These are phyloP conservation scores for Sebastes miniatus DNA, from an alignment of 2,797 vertebrate genomes.

Conservation along the genomic window DNA sequence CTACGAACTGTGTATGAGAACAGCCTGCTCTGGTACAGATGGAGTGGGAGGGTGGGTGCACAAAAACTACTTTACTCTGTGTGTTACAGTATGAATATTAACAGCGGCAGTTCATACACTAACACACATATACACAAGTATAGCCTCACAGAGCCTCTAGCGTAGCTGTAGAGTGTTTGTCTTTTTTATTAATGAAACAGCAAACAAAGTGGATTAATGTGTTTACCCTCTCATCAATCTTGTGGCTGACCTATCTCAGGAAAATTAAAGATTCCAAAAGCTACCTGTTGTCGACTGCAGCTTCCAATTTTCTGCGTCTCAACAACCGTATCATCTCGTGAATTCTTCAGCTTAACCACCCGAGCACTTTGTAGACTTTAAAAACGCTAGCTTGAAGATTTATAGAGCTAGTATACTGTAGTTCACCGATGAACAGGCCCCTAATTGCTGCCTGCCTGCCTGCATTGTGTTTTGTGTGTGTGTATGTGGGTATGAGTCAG, in stretches of 20 bases:
- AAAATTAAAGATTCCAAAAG: not conserved
- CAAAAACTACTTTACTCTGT: no score
- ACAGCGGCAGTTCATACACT: no score
- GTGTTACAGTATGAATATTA: no score
- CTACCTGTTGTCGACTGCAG: not conserved
- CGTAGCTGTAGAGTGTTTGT: not conserved
- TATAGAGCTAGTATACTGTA: constrained; percentile 61
- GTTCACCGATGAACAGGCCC: constrained; percentile 67
- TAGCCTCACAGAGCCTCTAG: no score
- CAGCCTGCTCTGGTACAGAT: no score
- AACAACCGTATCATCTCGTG: constrained; percentile 41
- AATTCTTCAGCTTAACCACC: constrained; percentile 37
- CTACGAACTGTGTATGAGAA: no score
- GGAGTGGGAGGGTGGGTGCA: no score
- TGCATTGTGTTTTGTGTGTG: constrained; percentile 58
- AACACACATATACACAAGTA: no score
- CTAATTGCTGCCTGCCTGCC: constrained; percentile 72
- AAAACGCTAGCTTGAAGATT: constrained; percentile 57
- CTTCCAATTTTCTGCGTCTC: not conserved
- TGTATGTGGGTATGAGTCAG: constrained; percentile 60
- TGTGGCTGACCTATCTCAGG: not conserved
- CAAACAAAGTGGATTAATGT: not conserved
- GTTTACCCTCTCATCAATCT: constrained; percentile 13
- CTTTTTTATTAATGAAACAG: not conserved
- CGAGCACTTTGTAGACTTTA: constrained; percentile 35